Percentiles rank a stretch among this genome's conserved stretches.
These are phyloP conservation scores for Orgyia antiqua DNA, from an alignment of 2,888 invertebrate species.

Conservation along the genomic window DNA sequence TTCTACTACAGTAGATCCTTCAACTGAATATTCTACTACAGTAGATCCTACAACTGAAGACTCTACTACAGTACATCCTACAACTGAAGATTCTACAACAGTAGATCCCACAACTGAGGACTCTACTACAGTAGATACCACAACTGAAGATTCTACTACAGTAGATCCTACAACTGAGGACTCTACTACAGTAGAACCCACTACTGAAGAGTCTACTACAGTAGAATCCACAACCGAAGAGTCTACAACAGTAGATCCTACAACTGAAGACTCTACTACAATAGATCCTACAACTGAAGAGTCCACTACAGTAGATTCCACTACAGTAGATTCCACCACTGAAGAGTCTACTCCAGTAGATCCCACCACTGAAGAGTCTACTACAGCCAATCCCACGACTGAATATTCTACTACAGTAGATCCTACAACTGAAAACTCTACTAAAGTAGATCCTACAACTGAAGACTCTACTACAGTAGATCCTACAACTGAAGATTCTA, in stretches of 20 bases:
- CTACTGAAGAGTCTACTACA: not conserved
- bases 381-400: not conserved
- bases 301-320: not conserved
- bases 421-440: not conserved
- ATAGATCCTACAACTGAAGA: not conserved
- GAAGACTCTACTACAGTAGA: not conserved
- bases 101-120: constrained; percentile 2
- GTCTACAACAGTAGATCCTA: not conserved
- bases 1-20: no score
- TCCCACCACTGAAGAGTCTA: not conserved
- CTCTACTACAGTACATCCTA: constrained; percentile 4
- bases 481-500: not conserved
- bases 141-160: not conserved
- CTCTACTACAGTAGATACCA: not conserved
- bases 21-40: constrained; percentile 7
- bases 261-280: not conserved
- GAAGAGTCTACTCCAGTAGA: not conserved
- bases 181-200: constrained; percentile 1
- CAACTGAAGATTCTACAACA: not conserved
- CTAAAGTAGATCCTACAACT: not conserved
- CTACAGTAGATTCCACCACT: not conserved
- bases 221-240: not conserved
- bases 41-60: constrained; percentile 3
- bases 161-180: constrained; percentile 2
- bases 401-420: not conserved